Percentiles rank a stretch among this genome's conserved stretches.
Evolutionary conservation across 2,113 vertebrate genomes (phyloP).

Genomic region (Phoenicopterus ruber): DNA sequence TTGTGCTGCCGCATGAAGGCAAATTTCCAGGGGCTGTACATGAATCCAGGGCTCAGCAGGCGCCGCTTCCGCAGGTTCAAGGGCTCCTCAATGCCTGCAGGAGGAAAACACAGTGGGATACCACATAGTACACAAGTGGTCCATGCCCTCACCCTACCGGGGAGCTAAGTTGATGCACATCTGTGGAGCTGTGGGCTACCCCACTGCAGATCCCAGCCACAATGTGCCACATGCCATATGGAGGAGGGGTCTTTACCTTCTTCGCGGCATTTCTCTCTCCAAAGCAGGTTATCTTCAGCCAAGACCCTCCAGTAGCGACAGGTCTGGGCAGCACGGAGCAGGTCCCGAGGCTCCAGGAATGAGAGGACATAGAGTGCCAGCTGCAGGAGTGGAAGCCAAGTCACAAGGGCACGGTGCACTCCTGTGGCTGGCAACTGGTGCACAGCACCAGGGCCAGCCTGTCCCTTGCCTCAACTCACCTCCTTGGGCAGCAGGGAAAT

Average conservation of each 20-base stretch:
- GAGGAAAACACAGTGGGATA: rapidly evolving
- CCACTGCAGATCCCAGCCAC: not conserved
- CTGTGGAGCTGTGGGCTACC: not conserved
- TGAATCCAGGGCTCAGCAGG: constrained; percentile 59
- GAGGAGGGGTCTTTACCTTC: constrained; percentile 9
- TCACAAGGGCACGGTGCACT: rapidly evolving
- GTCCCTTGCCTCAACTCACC: not conserved
- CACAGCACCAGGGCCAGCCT: too few relatives aligned
- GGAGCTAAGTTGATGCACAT: not conserved
- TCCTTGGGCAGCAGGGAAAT: constrained; percentile 72
- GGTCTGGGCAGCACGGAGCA: constrained; percentile 57
- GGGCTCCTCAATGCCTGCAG: constrained; percentile 60
- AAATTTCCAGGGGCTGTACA: constrained; percentile 71
- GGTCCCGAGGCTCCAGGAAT: constrained; percentile 54
- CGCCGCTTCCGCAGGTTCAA: constrained; percentile 48
- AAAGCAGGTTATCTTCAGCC: constrained; percentile 58
- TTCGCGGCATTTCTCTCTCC: constrained; percentile 69
- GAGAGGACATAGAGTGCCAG: constrained; percentile 57
- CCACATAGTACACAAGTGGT: rapidly evolving
- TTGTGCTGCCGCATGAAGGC: constrained; percentile 69
- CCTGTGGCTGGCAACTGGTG: not conserved
- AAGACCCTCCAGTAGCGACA: constrained; percentile 67
- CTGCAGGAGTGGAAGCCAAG: not conserved
- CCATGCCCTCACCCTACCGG: not conserved
- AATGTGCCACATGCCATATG: not conserved